Evolutionary conservation across 2,113 vertebrate genomes (phyloP).

Genomic region (Prochilodus magdalenae): DNA sequence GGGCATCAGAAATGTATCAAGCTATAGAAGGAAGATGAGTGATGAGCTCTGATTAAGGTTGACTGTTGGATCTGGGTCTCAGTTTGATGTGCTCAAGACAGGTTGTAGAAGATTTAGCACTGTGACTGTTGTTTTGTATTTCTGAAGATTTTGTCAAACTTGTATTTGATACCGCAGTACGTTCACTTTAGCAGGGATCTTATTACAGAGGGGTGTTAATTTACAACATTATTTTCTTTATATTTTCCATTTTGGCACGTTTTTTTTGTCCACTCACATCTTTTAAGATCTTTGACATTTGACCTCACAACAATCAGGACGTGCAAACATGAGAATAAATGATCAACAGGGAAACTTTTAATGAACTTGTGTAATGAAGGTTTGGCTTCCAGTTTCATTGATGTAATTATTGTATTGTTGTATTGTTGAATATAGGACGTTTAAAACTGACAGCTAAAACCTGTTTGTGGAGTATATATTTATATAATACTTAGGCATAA

Average conservation of each 20-base stretch:
- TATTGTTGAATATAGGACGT: too few relatives aligned
- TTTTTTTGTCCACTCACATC: not conserved
- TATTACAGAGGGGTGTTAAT: not conserved
- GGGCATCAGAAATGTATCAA: too few relatives aligned
- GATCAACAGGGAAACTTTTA: not conserved
- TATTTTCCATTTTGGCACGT: not conserved
- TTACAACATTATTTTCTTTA: not conserved
- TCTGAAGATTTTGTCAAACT: conserved; percentile 41
- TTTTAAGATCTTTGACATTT: too few relatives aligned
- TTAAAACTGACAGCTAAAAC: too few relatives aligned
- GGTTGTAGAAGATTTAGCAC: not conserved
- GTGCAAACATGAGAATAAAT: not conserved
- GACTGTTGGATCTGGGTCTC: not conserved
- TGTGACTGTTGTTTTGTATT: not conserved
- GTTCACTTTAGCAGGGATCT: not conserved
- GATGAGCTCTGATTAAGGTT: too few relatives aligned
- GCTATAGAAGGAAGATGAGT: too few relatives aligned
- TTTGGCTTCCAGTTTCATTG: not conserved
- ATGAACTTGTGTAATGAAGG: too few relatives aligned
- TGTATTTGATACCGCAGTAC: not conserved
- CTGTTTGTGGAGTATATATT: too few relatives aligned
- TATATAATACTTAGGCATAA: too few relatives aligned
- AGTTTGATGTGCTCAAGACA: not conserved
- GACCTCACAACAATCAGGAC: not conserved
- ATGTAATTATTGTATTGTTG: not conserved